Evolutionary conservation across 1,140 invertebrate genomes (phyloP).

Genomic region (Nebria ingens): DNA sequence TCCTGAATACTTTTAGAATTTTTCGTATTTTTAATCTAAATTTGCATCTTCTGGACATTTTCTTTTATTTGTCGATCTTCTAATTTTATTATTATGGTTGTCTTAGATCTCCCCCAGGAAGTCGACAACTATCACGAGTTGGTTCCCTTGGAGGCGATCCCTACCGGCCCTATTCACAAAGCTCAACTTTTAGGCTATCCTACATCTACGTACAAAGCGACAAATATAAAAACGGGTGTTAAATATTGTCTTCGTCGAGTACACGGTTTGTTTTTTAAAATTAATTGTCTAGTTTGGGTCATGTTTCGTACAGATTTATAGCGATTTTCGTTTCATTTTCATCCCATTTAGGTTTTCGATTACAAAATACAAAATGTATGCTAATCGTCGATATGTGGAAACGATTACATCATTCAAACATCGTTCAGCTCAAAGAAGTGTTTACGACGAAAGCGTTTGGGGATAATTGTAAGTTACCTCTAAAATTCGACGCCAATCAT

Average conservation of each 20-base stretch:
- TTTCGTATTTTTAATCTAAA: too few relatives aligned
- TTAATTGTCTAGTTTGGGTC: too few relatives aligned
- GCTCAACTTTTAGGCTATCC: conserved; percentile 62
- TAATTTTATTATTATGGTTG: too few relatives aligned
- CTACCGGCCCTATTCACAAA: conserved; percentile 42
- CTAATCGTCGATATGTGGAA: conserved; percentile 87
- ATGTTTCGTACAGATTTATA: conserved; percentile 11
- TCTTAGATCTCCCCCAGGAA: conserved; percentile 71
- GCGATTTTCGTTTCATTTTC: not conserved
- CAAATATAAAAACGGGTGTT: conserved; percentile 76
- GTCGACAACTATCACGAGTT: conserved; percentile 87
- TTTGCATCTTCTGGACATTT: too few relatives aligned
- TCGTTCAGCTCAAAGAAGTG: conserved; percentile 82
- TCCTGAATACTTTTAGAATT: too few relatives aligned
- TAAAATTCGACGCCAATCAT: not conserved
- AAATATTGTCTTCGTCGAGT: conserved; percentile 80
- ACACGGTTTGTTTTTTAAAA: conserved; percentile 52
- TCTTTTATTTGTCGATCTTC: too few relatives aligned
- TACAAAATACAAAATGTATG: conserved; percentile 77
- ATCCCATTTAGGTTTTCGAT: conserved; percentile 51
- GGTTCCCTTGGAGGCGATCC: conserved; percentile 66
- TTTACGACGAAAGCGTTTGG: conserved; percentile 94
- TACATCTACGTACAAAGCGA: conserved; percentile 85
- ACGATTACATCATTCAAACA: conserved; percentile 83
- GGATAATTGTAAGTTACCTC: conserved; percentile 73